Conservation (phyloP, 2,113 vertebrate genomes). For the Chionis minor region DNA sequence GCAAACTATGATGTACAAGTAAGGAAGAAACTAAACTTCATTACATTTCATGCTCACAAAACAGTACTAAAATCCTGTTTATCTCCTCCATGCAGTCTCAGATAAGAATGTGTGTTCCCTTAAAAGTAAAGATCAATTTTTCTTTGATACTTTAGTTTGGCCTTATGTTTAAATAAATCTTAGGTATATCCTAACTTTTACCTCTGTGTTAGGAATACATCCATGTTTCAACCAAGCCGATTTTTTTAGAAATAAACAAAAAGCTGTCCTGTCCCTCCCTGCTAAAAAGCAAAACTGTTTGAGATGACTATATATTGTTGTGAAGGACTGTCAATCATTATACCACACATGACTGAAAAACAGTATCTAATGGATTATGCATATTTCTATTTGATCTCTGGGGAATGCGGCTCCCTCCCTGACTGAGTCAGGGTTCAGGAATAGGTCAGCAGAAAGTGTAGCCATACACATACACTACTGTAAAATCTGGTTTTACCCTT, state of each 20-base stretch:
- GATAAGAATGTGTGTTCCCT: neutral
- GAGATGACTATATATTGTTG: neutral
- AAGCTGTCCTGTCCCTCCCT: neutral
- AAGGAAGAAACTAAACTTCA: neutral
- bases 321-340: neutral
- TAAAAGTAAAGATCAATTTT: neutral
- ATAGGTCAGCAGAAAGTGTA: constrained; percentile 57
- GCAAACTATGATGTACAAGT: neutral
- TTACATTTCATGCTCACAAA: neutral
- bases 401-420: constrained; percentile 47
- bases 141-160: neutral
- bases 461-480: constrained; percentile 48
- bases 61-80: neutral
- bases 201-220: neutral
- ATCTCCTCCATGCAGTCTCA: neutral
- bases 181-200: neutral
- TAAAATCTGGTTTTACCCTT: constrained; percentile 53
- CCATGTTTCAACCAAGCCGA: neutral
- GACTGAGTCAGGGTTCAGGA: constrained; percentile 61
- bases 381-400: constrained; percentile 64
- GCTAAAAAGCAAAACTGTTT: neutral
- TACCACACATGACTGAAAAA: constrained; percentile 39
- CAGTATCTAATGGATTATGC: constrained; percentile 62
- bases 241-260: neutral
- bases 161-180: neutral